These are phyloP conservation scores for Otus sunia DNA, from an alignment of 2,113 vertebrate species.

Conservation along the genomic window DNA sequence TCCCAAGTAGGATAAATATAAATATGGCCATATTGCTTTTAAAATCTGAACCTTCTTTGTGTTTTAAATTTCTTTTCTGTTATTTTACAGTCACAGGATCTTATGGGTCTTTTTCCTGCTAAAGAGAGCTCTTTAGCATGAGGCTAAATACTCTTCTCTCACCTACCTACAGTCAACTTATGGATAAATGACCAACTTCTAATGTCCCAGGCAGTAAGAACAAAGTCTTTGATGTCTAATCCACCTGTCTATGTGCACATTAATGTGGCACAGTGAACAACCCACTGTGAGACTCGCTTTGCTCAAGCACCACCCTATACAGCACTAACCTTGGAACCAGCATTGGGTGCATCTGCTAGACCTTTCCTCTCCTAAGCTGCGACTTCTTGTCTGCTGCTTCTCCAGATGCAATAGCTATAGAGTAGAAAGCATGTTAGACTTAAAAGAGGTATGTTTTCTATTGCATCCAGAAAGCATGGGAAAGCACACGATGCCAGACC, in stretches of 20 bases:
- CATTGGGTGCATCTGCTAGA: too few species aligned
- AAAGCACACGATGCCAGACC: neutral
- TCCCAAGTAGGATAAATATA: neutral
- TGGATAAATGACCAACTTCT: neutral
- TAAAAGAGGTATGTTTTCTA: neutral
- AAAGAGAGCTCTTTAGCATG: neutral
- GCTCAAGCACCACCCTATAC: neutral
- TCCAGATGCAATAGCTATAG: neutral
- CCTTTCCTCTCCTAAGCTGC: neutral
- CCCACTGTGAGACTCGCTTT: neutral
- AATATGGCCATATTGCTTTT: neutral
- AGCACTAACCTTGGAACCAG: neutral
- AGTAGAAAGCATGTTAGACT: neutral
- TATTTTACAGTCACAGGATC: neutral
- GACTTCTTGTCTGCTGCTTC: neutral
- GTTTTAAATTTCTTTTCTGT: neutral
- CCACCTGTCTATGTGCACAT: neutral
- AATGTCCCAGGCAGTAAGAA: neutral
- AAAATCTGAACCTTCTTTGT: neutral
- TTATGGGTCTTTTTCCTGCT: neutral
- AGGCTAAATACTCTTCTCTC: neutral
- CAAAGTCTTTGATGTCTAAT: neutral
- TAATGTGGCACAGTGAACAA: neutral
- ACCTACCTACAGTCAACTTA: neutral
- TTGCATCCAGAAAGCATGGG: neutral